Conservation (phyloP, 2,113 vertebrate genomes). For the Cynocephalus volans region DNA sequence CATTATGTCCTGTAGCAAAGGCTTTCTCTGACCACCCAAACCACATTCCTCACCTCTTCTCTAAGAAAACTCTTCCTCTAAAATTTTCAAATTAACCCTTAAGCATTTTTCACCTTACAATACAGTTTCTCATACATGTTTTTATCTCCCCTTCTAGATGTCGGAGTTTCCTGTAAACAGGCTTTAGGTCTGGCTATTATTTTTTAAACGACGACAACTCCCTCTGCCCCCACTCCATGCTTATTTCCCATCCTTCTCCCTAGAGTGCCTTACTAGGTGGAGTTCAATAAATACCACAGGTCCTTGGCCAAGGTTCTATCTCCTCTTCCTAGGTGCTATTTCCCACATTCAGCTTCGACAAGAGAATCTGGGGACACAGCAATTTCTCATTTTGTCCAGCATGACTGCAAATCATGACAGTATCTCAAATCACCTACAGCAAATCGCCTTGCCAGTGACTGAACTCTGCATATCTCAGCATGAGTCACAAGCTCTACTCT, state of each 20-base stretch:
- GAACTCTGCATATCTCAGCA: not conserved
- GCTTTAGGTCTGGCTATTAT: not conserved
- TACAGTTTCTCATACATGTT: not conserved
- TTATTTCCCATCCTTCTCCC: not conserved
- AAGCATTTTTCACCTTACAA: not conserved
- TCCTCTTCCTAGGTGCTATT: too few species aligned
- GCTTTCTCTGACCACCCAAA: not conserved
- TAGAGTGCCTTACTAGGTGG: not conserved
- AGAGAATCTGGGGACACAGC: not conserved
- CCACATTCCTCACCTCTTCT: not conserved
- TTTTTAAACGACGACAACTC: not conserved
- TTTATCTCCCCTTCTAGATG: not conserved
- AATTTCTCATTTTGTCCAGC: not conserved
- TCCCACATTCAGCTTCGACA: not conserved
- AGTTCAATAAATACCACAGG: conserved; percentile 16
- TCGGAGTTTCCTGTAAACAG: not conserved
- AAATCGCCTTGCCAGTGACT: not conserved
- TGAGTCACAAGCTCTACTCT: not conserved
- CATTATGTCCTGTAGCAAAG: not conserved
- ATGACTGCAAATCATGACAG: not conserved
- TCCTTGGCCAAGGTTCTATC: not conserved
- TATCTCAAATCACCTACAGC: not conserved
- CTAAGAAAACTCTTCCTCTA: not conserved
- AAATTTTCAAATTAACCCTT: conserved; percentile 28
- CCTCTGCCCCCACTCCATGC: not conserved